Percentiles rank a stretch among this genome's conserved stretches.
Conservation (phyloP, 64 coral and sea anemone species). For the Porites australiensis region DNA sequence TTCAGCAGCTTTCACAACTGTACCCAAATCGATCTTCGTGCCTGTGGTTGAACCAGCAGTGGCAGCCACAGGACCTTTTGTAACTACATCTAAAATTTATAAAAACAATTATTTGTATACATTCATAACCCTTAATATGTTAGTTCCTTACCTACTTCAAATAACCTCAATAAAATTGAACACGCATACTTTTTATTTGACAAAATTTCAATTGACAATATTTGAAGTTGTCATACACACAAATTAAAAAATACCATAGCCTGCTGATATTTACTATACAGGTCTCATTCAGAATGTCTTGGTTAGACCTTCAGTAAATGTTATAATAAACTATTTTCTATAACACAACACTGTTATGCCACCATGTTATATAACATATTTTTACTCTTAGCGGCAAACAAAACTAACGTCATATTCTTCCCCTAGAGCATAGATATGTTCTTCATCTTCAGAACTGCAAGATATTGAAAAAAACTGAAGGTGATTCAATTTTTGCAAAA, state of each 20-base stretch:
- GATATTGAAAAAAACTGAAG: constrained; percentile 69
- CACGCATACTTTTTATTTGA: constrained; percentile 37
- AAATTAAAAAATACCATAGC: constrained; percentile 62
- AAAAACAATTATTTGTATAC: constrained; percentile 57
- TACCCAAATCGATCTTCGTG: constrained; percentile 69
- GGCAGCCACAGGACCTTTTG: constrained; percentile 55
- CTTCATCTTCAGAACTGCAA: constrained; percentile 70
- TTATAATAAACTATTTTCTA: constrained; percentile 65
- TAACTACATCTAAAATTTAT: constrained; percentile 65
- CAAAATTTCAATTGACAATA: not conserved
- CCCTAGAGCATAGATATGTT: constrained; percentile 72
- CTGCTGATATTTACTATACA: constrained; percentile 52
- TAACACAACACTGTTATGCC: constrained; percentile 68
- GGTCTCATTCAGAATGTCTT: constrained; percentile 66
- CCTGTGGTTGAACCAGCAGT: constrained; percentile 66
- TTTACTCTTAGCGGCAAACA: constrained; percentile 55
- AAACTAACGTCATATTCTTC: constrained; percentile 72
- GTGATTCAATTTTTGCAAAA: constrained; percentile 73
- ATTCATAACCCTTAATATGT: constrained; percentile 57
- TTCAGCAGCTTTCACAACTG: constrained; percentile 62
- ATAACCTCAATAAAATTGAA: constrained; percentile 57
- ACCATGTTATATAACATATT: constrained; percentile 32
- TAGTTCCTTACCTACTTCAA: constrained; percentile 39
- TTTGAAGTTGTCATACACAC: constrained; percentile 51
- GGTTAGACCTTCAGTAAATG: constrained; percentile 68